Conservation (phyloP, 1,140 invertebrate species). For the Aporrectodea caliginosa region DNA sequence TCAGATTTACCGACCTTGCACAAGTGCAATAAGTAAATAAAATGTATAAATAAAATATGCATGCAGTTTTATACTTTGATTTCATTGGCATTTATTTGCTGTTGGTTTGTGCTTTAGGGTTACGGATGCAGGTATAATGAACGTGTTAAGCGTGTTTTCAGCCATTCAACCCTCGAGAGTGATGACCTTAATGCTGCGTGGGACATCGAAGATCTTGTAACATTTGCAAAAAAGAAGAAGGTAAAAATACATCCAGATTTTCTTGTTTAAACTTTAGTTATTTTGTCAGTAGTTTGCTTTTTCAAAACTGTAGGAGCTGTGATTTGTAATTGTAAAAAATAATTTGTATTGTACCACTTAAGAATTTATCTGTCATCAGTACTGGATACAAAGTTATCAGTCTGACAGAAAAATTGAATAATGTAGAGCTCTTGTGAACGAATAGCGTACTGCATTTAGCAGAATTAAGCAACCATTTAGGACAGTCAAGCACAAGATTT, state of each 20-base stretch:
- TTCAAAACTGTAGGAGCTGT: neutral
- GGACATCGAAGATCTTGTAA: conserved; percentile 52
- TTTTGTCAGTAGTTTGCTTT: conserved; percentile 9
- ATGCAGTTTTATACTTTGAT: too few species aligned
- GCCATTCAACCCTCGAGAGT: conserved; percentile 36
- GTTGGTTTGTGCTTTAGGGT: too few species aligned
- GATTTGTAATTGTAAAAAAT: neutral
- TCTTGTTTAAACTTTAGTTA: neutral
- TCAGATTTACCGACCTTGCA: too few species aligned
- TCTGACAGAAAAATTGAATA: too few species aligned
- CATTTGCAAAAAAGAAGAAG: conserved; percentile 41
- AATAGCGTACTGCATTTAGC: too few species aligned
- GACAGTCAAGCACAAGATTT: neutral
- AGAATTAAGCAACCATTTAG: neutral
- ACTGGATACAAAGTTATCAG: too few species aligned
- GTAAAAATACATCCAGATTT: conserved; percentile 33
- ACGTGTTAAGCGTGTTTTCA: conserved; percentile 36
- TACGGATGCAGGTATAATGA: conserved; percentile 49
- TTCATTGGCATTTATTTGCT: too few species aligned
- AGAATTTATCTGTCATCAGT: neutral
- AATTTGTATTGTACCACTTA: neutral
- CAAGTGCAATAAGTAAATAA: too few species aligned
- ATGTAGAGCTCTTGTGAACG: too few species aligned
- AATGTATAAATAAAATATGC: too few species aligned
- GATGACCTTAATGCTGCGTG: conserved; percentile 45